Conservation (phyloP, 2,113 vertebrate species). For the Mionectes macconnelli region DNA sequence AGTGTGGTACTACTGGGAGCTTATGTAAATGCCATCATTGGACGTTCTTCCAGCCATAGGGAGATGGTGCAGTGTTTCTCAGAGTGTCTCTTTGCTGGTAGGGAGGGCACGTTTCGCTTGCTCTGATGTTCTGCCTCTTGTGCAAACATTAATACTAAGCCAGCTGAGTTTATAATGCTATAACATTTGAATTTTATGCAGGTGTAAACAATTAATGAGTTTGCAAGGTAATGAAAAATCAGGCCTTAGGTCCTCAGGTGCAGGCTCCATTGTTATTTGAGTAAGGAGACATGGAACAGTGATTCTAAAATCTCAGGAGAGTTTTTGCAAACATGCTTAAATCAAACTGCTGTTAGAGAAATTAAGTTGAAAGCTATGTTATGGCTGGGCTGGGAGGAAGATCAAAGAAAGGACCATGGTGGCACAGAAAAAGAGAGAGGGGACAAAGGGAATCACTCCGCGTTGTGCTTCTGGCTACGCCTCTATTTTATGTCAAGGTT, state of each 20-base stretch:
- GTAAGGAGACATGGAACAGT: not conserved
- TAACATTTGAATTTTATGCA: not conserved
- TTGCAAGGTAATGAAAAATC: not conserved
- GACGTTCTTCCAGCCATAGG: not conserved
- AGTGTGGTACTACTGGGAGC: not conserved
- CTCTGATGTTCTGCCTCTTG: not conserved
- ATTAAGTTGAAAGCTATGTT: not conserved
- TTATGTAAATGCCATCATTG: fast-evolving
- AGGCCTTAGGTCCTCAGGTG: not conserved
- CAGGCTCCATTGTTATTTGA: not conserved
- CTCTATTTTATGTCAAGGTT: not conserved
- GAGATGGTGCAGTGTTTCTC: not conserved
- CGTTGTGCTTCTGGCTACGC: not conserved
- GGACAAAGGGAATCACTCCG: not conserved
- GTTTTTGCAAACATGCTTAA: not conserved
- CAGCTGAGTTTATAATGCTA: not conserved
- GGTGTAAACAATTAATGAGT: not conserved
- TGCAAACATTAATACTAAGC: not conserved
- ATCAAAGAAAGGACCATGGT: not conserved
- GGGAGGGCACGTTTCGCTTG: not conserved
- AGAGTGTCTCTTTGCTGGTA: not conserved
- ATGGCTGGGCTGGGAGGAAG: not conserved
- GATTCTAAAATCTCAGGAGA: not conserved
- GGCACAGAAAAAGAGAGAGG: not conserved
- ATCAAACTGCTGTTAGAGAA: not conserved